phyloP scores from a whole-genome alignment of 2,888 invertebrate species.

The Zygaena filipendulae region DNA sequence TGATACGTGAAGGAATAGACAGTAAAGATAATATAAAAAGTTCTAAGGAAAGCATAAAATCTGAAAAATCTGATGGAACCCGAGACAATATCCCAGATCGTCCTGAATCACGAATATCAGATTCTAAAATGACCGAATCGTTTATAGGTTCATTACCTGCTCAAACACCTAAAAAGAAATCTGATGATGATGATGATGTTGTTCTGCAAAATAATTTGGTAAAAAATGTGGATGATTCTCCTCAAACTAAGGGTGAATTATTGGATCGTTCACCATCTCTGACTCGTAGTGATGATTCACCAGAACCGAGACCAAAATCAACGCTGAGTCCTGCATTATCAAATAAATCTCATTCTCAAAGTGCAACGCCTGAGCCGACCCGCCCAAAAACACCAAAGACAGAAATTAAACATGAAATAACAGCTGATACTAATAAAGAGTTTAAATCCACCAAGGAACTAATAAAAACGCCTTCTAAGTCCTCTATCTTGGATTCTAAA shows the following conservation, averaged over 20 bases:
- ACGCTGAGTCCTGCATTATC: conserved; percentile 27
- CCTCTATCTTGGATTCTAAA: conserved; percentile 35
- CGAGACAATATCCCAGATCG: conserved; percentile 43
- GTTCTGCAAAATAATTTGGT: conserved; percentile 38
- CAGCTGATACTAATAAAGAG: conserved; percentile 24
- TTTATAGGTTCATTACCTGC: conserved; percentile 51
- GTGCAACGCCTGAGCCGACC: conserved; percentile 36
- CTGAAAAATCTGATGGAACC: conserved; percentile 37
- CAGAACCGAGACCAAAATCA: conserved; percentile 42
- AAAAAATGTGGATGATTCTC: conserved; percentile 25
- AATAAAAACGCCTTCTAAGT: conserved; percentile 34
- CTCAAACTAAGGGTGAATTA: conserved; percentile 37
- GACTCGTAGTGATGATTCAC: conserved; percentile 60
- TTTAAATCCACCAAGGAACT: no score
- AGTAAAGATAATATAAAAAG: conserved; percentile 52
- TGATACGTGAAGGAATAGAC: conserved; percentile 55
- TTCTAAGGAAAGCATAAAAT: conserved; percentile 50
- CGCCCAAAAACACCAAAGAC: conserved; percentile 50
- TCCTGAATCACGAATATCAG: conserved; percentile 54
- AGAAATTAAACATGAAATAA: conserved; percentile 31
- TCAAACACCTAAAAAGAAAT: conserved; percentile 37
- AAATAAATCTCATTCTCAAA: conserved; percentile 38
- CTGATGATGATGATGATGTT: conserved; percentile 57
- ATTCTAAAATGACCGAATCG: conserved; percentile 60
- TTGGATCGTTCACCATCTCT: conserved; percentile 60